Base-by-base conservation (phyloP, 1,140 invertebrate genomes). In the Trypoxylus dichotomus region DNA sequence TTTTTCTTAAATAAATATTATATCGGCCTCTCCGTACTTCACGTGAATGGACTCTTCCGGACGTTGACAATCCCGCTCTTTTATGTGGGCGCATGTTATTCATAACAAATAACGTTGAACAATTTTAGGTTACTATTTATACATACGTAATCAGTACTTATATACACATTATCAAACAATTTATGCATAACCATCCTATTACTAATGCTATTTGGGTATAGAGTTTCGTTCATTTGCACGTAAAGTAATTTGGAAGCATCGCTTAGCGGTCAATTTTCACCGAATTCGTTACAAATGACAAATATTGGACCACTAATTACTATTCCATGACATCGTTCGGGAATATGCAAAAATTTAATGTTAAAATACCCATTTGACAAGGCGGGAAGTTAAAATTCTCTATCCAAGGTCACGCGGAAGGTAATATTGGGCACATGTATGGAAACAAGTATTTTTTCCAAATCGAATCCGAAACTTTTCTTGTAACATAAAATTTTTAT, bases 31-130 rank as follows among this genome's bases (percentile, higher is more conserved):
- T 54, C 60, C 42, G 76, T 74, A 60, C 47, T 24, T 68, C 58
- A 76, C 60, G 42, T 19, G 78, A 83, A 83, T 86, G 84, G 85
- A 85, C 80, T 84, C 81, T 81, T 83, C 85, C 83, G 68, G 79
- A 79, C 78, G 77, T 79, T 71, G 74, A 43, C 71, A 71, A 82
- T 82, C 83, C 83, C 84, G 82, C 83, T 83, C 84, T 83, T 86
- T 85, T 84, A 80, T 80, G 78, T 80, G 78, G 77, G 77, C 81
- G 80, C 81, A 80, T 83, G 79, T 78, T 81, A 79, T 80, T 74
- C 72, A 74, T 74, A 74, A 74, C 72, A 74, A 68, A 68, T 68
- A 63, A 68, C 60, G 5, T 58, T 19, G 47, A 54, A 54, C 19
- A 54, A 54, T 68, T 21, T 68, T 68, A 63, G 27, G 72, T 74